A percentile compares a stretch with the other conserved stretches of the same genome.
These are phyloP conservation scores for Centruroides sculpturatus DNA, from an alignment of 1,140 invertebrate species.

Conservation along the genomic window DNA sequence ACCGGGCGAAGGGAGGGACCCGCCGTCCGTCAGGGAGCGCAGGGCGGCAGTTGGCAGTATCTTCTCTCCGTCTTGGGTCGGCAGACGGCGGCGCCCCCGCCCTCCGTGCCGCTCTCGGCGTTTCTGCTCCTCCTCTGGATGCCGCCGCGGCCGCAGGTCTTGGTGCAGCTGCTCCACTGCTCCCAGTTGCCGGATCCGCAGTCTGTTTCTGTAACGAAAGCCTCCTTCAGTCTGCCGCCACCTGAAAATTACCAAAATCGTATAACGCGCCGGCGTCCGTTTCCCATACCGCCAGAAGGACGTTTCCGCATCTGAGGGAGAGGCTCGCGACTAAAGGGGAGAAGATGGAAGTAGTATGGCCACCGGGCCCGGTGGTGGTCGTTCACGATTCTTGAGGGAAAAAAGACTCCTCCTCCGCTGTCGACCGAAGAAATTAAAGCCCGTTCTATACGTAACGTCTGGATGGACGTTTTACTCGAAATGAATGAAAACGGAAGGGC, in stretches of 20 bases:
- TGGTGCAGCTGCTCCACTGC: conserved; percentile 53
- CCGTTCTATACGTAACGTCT: no score
- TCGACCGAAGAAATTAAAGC: no score
- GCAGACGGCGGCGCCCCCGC: conserved; percentile 43
- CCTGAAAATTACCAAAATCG: not conserved
- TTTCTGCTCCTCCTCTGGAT: conserved; percentile 21
- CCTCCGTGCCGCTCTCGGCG: conserved; percentile 40
- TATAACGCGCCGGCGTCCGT: not conserved
- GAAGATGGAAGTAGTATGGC: no score
- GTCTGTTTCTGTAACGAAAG: conserved; percentile 15
- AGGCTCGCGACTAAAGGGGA: no score
- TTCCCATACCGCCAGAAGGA: not conserved
- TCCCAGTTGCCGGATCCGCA: conserved; percentile 56
- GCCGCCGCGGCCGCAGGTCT: conserved; percentile 46
- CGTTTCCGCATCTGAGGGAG: no score
- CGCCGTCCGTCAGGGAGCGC: conserved; percentile 17
- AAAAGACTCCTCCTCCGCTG: no score
- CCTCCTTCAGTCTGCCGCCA: not conserved
- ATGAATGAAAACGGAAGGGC: no score
- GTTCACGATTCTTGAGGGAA: no score
- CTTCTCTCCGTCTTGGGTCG: conserved; percentile 32
- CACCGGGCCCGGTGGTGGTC: no score
- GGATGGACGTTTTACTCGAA: no score
- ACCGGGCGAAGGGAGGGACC: not conserved
- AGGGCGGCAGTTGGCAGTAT: conserved; percentile 26